Evolutionary conservation across 2,888 invertebrate genomes (phyloP), one percentile per base, ranked within the genome.

Genomic region (Thymelicus lineola): DNA sequence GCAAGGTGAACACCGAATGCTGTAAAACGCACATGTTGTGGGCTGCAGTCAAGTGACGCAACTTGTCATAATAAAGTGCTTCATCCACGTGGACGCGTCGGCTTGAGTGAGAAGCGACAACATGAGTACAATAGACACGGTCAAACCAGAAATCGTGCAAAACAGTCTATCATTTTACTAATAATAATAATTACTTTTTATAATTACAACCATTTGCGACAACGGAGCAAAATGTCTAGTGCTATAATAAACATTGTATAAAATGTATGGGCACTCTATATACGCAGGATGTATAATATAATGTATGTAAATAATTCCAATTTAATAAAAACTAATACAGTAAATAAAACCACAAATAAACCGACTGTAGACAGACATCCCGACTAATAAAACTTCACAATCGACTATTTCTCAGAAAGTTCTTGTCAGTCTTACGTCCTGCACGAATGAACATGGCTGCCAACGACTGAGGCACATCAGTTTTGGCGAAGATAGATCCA

Each of bases 141-240:
- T 81, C 81, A 84, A 88, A 86, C 82, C 83, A 87, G 86, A 88
- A 85, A 86, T 84, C 80, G 91, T 91, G 93, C 92, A 86, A 86
- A 90, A 93, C 91, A 92, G 92, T 90, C 90, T 92, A 91, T 91
- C 85, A 85, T 86, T 90, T 89, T 81, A 86, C 90, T 90, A 92
- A 88, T 87, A 72, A 75, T 85, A 85, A 85, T 89, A 87, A 86
- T 86, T 59, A 77, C 81, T 88, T 89, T 86, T 90, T 89, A 90
- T 86, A 86, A 90, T 91, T 91, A 93, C 93, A 93, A 93, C 93
- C 93, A 85, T 91, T 90, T 87, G 89, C 89, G 86, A 88, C 85
- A 92, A 91, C 86, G 88, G 90, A 91, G 88, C 87, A 88, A 89
- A 90, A 89, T 84, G 83, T 88, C 88, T 91, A 92, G 87, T 88